Percentiles rank a stretch among this genome's conserved stretches.
These are phyloP conservation scores for Scyliorhinus canicula DNA, from an alignment of 2,797 vertebrate genomes.

Conservation along the genomic window DNA sequence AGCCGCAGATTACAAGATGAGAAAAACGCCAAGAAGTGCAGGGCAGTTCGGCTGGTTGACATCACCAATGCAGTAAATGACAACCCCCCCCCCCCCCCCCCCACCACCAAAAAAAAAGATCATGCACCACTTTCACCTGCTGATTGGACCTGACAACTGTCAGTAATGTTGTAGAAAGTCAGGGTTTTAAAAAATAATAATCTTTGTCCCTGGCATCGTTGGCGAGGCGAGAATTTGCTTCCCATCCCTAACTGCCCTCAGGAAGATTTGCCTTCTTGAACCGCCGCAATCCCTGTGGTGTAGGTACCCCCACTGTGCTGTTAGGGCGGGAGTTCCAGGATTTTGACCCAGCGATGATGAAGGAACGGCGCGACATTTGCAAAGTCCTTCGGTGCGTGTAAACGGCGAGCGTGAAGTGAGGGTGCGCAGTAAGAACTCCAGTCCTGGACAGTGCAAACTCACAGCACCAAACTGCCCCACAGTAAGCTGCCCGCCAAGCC, in stretches of 20 bases:
- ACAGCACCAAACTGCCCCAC: not conserved
- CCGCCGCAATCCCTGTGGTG: too few species aligned
- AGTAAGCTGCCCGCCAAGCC: not conserved
- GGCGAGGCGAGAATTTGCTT: not conserved
- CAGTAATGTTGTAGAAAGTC: not conserved
- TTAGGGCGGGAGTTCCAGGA: too few species aligned
- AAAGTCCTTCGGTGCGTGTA: not conserved
- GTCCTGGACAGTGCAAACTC: not conserved
- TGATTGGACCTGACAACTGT: not conserved
- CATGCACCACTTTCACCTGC: not conserved
- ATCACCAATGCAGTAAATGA: too few species aligned
- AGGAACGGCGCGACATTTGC: not conserved
- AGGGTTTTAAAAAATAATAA: too few species aligned
- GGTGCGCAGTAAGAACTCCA: not conserved
- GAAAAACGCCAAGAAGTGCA: not conserved
- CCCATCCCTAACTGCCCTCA: not conserved
- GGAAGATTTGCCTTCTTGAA: not conserved
- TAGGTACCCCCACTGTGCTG: too few species aligned
- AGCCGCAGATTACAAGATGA: not conserved
- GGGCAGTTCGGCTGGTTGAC: not conserved
- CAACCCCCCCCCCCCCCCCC: too few species aligned
- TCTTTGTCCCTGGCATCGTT: not conserved
- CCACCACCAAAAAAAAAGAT: too few species aligned
- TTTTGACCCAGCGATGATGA: too few species aligned
- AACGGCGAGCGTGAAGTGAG: not conserved